Evolutionary conservation across 2,888 invertebrate species (phyloP), one percentile per base, ranked within the genome.

Genomic region (Lypha dubia): DNA sequence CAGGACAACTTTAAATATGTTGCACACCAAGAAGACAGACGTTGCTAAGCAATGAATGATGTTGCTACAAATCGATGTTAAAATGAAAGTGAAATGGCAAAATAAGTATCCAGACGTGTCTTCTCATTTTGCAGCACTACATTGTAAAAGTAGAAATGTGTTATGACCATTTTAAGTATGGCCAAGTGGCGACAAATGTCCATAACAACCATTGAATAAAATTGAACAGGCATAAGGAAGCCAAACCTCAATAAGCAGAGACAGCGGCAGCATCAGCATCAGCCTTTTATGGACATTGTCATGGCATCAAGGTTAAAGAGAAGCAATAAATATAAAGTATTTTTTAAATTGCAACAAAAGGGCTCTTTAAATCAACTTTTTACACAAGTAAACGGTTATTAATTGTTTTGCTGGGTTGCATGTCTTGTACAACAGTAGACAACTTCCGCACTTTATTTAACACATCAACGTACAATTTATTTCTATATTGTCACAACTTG

Each of bases 31-130:
- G 70, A n/a, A n/a, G n/a, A 7, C 32, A 32, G 67, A n/a, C 65
- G 65, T 60, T 73, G 56, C 62, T 56, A 28, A 44, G 44, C 41
- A 53, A 53, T 70, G 46, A 46, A 63, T 70, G 70, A 56, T 71
- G 49, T 65, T 74, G 73, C 63, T 51, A 56, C 51, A 68, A 68
- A 77, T 41, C 67, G 56, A 56, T 77, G 68, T 73, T 74, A 63
- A 74, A 84, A 84, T 79, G 84, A 84, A 81, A 84, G 84, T 84
- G 84, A 84, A 81, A 84, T 74, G 81, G 35, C 15, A 49, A 70
- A 74, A 81, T 28, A 49, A 44, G 44, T 28, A 32, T 70, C 32
- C 56, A 74, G 38, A 58, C 49, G 22, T 44, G 60, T 44, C 67
- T 44, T 35, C 11, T 32, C 56, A 32, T 17, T 67, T 58, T 49